Base-by-base conservation (phyloP, 2,888 invertebrate genomes). In the Cephonodes hylas region DNA sequence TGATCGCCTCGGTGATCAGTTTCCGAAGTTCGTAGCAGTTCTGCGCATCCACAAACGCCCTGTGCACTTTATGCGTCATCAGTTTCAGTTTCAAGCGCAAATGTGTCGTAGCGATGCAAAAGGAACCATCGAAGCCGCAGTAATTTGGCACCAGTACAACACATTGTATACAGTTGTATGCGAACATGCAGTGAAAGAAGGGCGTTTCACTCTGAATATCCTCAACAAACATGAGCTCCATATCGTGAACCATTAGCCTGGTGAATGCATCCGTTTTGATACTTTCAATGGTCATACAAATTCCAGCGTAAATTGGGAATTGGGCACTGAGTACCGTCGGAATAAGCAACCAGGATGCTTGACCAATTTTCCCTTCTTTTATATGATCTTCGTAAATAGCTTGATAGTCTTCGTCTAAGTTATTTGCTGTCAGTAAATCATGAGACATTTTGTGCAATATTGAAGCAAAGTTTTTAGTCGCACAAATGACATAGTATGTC, bases 51-150 rank as follows among this genome's bases (percentile, higher is more conserved):
- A 70, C 65, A 63, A 86, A 88, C 0, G 83, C 81, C 56, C 66
- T 80, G 0, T 73, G 38, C 27, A 86, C 69, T 64, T 84, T 85
- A 44, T 78, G 75, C 0, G 74, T 64, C 63, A 88, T 67, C 45
- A 89, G 62, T 68, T 88, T 86, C 13, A 89, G 63, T 65, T 89
- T 89, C 1, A 89, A 68, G 5, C 83, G 73, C 27, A 88, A 69
- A 66, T 89, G 86, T 0, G 81, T 84, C 0, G 81, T 84, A 0
- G 84, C 83, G 58, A 89, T 87, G 61, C 88, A 87, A 62, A 87
- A 88, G 0, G 85, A 86, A 0, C 87, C 86, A 42, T 88, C 89
- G 10, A 88, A 81, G 0, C 88, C 88, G 3, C 76, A 69, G 62
- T 81, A 89, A 42, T 81, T 81, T 1, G 83, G 82, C 1, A 79